Evolutionary conservation across 2,888 invertebrate genomes (phyloP), one percentile per base, ranked within the genome.

Genomic region (Diloba caeruleocephala): DNA sequence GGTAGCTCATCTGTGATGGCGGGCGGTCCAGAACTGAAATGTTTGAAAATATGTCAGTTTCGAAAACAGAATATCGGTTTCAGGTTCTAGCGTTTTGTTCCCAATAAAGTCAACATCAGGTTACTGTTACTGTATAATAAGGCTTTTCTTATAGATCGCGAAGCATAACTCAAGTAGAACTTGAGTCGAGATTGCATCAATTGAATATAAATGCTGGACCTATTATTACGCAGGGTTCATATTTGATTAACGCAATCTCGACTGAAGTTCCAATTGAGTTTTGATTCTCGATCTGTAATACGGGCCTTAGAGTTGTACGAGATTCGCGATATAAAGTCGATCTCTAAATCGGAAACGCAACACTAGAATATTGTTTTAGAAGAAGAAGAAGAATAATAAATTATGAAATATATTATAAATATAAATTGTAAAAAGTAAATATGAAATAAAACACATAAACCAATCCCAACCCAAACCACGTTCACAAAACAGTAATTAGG

Each of bases 1-100:
- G 90, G 88, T 98, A 98, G 65, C 98, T 98, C 96, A 98, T 97
- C 90, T 98, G 98, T 23, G 98, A 98, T 26, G 97, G 96, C 41
- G 98, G 97, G 70, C 98, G 95, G 83, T 98, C 98, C 92, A 97
- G 89, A 92, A 98, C 98, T 98, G 94, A 64, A 89, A 90, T 21
- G 7, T 29, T 43, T 39, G 0, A 13, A 10, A 19, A 4, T 8
- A 25, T n/a, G 34, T 67, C n/a, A 61, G 25, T 17, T n/a, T 15
- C n/a, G 3, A 2, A 0, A n/a, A n/a, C 7, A 3, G 8, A 21
- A 10, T 13, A 8, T 1, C 6, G 0, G 10, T 34, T 25, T 13
- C 14, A 3, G 0, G 1, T 41, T 44, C 38, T 56, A 54, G 48
- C 37, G 41, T 53, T 57, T 50, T 38, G 56, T 55, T 74, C 21